A percentile compares a stretch with the other conserved stretches of the same genome.
Conservation (phyloP, 2,888 invertebrate genomes). For the Toxonevra muliebris region DNA sequence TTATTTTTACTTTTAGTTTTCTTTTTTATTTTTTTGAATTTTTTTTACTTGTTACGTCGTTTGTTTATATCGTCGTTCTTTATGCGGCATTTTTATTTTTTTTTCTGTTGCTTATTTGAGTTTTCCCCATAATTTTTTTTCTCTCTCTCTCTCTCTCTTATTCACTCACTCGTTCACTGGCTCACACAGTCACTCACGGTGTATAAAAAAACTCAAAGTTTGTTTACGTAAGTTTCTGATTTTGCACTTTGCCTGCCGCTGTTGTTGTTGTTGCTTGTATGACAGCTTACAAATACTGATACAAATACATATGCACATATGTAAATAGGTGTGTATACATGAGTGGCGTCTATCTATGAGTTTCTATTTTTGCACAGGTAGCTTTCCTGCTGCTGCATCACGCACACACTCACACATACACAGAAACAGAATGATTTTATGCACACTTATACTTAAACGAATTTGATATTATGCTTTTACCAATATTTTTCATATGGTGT, state of each 20-base stretch:
- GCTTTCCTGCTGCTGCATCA: no score
- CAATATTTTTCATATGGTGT: no score
- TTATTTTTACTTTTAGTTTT: background rate
- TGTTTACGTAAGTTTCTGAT: conserved; percentile 27
- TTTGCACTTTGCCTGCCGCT: conserved; percentile 14
- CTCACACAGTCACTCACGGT: no score
- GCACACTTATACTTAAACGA: no score
- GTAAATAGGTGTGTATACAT: background rate
- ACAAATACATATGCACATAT: background rate
- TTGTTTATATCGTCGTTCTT: conserved; percentile 16
- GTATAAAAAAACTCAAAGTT: background rate
- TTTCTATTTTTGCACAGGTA: no score
- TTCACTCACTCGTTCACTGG: no score
- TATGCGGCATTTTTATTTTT: background rate
- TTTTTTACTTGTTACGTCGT: conserved; percentile 15
- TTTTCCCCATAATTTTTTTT: background rate
- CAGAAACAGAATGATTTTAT: background rate
- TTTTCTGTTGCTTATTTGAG: background rate
- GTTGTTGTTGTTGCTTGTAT: background rate
- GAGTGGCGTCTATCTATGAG: background rate
- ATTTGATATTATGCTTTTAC: no score
- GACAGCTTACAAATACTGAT: background rate
- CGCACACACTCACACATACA: conserved; percentile 7
- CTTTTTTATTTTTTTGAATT: background rate
- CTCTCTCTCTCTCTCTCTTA: background rate